Percentiles rank a stretch among this genome's conserved stretches.
Evolutionary conservation across 2,888 invertebrate species (phyloP).

Genomic region (Leptogaster cylindrica): DNA sequence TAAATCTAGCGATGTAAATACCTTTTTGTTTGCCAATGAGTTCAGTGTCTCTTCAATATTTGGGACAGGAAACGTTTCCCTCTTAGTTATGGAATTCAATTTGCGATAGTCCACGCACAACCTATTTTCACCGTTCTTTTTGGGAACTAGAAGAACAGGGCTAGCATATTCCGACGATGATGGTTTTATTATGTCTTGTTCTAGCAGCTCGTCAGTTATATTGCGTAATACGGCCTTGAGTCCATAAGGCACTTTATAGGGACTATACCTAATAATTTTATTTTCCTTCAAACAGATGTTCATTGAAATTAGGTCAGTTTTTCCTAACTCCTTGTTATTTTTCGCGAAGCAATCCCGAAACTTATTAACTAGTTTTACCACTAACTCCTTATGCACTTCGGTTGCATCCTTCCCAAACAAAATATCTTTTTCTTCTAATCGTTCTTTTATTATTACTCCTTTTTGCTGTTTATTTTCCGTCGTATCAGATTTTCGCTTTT

Average conservation of each 20-base stretch:
- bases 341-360: background rate
- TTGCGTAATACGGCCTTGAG: background rate
- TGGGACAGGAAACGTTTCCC: constrained; percentile 48
- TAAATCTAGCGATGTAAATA: constrained; percentile 42
- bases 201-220: constrained; percentile 47
- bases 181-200: constrained; percentile 51
- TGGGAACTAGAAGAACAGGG: constrained; percentile 51
- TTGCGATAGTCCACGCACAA: constrained; percentile 52
- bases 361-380: background rate
- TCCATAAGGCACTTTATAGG: background rate
- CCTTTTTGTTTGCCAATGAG: background rate
- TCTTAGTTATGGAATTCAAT: constrained; percentile 50
- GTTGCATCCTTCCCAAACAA: background rate
- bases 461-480: background rate
- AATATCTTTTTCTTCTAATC: background rate
- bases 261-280: background rate
- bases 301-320: background rate
- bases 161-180: constrained; percentile 53
- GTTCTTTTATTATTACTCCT: background rate
- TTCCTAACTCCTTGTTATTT: background rate
- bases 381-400: background rate
- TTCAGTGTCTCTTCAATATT: constrained; percentile 49
- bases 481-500: no score
- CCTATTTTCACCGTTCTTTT: constrained; percentile 51
- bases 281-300: constrained; percentile 4